Base-by-base conservation (phyloP, 2,797 vertebrate species). In the Sebastes aleutianus region DNA sequence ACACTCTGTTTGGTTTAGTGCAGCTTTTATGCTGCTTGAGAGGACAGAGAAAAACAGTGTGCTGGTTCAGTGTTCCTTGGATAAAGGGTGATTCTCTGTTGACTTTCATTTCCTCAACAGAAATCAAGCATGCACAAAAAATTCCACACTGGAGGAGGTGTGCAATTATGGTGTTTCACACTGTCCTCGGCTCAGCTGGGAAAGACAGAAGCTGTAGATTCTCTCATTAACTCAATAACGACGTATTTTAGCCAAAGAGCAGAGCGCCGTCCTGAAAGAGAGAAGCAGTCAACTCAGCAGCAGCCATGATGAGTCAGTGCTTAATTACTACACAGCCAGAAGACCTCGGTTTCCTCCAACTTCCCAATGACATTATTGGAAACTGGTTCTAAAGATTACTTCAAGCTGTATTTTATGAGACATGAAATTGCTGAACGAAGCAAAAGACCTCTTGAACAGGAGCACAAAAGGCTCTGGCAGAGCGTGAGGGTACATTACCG, bases 371-470 rank as follows among this genome's bases (percentile, higher is more conserved):
- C 90, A 80, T 87, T 88, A 90, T 86, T 88, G 87, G 88, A 86
- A 88, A 87, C 65, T 71, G 74, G 80, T 87, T 88, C 65, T 86
- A 50, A 76, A 86, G 84, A 91, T 90, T 86, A 88, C 78, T 86
- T 79, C 61, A 87, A 80, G 85, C 80, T 77, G 32, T 85, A 88
- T 88, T 83, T 90, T 88, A 90, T 91, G 90, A 88, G 78, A 88
- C 84, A 69, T 72, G 76, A 90, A 95, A 92, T 87, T 93, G 88
- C 92, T 93, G 91, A 92, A 63, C 32, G 31, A 84, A 73, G 91
- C 78, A 87, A 64, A 88, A 80, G 2, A 80, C 47, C 54, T 86
- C 65, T 32, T 64, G 74, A 79, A 73, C 65, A 39, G 47, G 66
- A 76, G 58, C 87, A 91, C 88, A 84, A 91, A 90, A 85, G 59